phyloP scores from a whole-genome alignment of 2,888 invertebrate species.

The Drosophila neotestacea region DNA sequence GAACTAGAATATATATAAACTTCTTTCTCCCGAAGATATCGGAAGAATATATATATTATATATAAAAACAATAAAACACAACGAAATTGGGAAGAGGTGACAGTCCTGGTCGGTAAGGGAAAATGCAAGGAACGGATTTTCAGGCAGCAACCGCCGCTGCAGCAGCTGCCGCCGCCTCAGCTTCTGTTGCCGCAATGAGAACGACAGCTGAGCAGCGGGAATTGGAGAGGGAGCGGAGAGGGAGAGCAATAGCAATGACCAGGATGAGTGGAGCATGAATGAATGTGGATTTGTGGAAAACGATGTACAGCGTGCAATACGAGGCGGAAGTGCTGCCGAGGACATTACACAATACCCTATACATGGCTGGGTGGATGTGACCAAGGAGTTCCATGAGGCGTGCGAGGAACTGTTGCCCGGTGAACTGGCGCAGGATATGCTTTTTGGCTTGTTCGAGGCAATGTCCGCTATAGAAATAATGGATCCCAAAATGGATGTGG shows the following conservation, averaged over 20 bases:
- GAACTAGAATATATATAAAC: too few relatives aligned
- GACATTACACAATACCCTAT: constrained; percentile 82
- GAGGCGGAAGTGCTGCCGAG: constrained; percentile 69
- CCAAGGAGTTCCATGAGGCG: constrained; percentile 87
- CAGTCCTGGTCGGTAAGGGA: constrained; percentile 20
- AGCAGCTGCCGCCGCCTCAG: constrained; percentile 69
- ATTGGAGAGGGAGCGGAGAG: constrained; percentile 32
- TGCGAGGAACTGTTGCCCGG: constrained; percentile 93
- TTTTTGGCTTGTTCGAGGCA: constrained; percentile 97
- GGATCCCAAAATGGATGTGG: constrained; percentile 99
- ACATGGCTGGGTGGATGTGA: constrained; percentile 85
- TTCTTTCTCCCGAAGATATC: too few relatives aligned
- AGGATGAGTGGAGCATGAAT: constrained; percentile 72
- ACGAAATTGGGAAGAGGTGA: too few relatives aligned
- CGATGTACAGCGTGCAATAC: constrained; percentile 75
- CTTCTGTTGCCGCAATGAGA: constrained; percentile 53
- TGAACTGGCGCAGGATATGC: constrained; percentile 95
- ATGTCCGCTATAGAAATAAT: constrained; percentile 99
- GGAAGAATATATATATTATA: too few relatives aligned
- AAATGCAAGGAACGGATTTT: constrained; percentile 66
- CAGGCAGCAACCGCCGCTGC: constrained; percentile 80
- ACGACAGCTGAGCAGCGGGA: constrained; percentile 49
- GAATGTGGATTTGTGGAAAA: constrained; percentile 75
- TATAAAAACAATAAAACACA: too few relatives aligned
- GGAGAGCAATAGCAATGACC: constrained; percentile 44